A percentile compares a stretch with the other conserved stretches of the same genome.
phyloP scores from a whole-genome alignment of 2,888 invertebrate species.

The Clistopyga incitator region DNA sequence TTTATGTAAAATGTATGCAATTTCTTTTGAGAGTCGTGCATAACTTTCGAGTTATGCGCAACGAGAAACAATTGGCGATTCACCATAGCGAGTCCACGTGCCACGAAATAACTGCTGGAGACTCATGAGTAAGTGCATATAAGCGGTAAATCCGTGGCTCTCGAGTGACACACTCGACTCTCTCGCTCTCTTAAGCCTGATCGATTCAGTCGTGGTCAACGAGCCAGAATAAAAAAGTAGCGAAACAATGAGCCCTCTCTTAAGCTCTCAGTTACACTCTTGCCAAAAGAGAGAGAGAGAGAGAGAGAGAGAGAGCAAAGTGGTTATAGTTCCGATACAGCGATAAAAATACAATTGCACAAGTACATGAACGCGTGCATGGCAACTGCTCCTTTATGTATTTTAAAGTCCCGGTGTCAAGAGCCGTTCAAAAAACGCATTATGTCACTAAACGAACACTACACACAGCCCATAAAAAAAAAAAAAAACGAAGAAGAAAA shows the following conservation, averaged over 20 bases:
- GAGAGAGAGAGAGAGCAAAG: not conserved
- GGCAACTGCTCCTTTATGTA: slow-evolving; percentile 67
- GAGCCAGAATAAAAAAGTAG: slow-evolving; percentile 49
- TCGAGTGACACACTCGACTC: slow-evolving; percentile 63
- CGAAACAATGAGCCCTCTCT: slow-evolving; percentile 54
- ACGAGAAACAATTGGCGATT: slow-evolving; percentile 13
- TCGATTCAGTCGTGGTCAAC: slow-evolving; percentile 50
- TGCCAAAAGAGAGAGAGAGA: slow-evolving; percentile 18
- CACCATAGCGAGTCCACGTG: slow-evolving; percentile 60
- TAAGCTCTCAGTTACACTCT: slow-evolving; percentile 56
- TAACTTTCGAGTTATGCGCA: not conserved
- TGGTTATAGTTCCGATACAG: slow-evolving; percentile 25
- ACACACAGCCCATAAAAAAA: slow-evolving; percentile 6
- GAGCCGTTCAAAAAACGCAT: slow-evolving; percentile 55
- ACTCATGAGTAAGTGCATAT: slow-evolving; percentile 67
- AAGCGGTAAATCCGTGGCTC: slow-evolving; percentile 73
- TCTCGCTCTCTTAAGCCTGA: slow-evolving; percentile 50
- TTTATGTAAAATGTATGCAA: not conserved
- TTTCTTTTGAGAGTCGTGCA: not conserved
- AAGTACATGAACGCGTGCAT: slow-evolving; percentile 52
- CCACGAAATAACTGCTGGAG: slow-evolving; percentile 31
- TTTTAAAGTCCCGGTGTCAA: slow-evolving; percentile 46
- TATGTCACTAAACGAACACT: slow-evolving; percentile 24
- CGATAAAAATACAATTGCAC: slow-evolving; percentile 48
- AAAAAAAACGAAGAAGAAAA: slow-evolving; percentile 17